Percentiles rank a stretch among this genome's conserved stretches.
These are phyloP conservation scores for Melanostoma scalare DNA, from an alignment of 2,888 invertebrate species.

Conservation along the genomic window DNA sequence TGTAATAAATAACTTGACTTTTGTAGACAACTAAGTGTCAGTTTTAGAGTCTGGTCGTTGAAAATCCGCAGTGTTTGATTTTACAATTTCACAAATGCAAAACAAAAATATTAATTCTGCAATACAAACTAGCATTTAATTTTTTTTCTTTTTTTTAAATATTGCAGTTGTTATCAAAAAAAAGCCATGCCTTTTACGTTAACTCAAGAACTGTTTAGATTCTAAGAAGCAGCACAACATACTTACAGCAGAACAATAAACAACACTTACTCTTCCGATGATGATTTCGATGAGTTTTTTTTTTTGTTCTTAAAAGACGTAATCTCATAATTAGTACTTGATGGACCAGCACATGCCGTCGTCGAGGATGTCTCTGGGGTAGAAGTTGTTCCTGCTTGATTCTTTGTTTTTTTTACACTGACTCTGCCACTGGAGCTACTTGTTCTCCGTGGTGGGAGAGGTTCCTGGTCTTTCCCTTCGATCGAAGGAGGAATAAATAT, in stretches of 20 bases:
- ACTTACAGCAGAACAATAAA: conserved; percentile 10
- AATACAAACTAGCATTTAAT: neutral
- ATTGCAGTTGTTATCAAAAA: neutral
- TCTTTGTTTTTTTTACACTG: conserved; percentile 59
- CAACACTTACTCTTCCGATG: conserved; percentile 68
- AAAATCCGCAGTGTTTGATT: no score
- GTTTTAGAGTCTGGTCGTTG: no score
- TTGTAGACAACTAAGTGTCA: no score
- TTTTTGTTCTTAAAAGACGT: conserved; percentile 47
- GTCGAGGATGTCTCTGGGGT: conserved; percentile 52
- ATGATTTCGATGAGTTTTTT: conserved; percentile 64
- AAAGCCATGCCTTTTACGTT: neutral
- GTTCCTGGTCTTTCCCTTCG: conserved; percentile 69
- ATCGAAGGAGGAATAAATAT: conserved; percentile 86
- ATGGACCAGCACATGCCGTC: conserved; percentile 50
- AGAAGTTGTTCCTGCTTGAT: conserved; percentile 43
- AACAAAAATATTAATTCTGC: neutral
- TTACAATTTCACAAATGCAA: no score
- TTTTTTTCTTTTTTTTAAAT: no score
- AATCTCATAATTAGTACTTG: conserved; percentile 40
- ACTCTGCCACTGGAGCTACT: conserved; percentile 56
- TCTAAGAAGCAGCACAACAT: conserved; percentile 16
- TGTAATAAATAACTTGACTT: no score
- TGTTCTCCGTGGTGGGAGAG: conserved; percentile 33
- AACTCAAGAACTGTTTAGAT: neutral